Base-by-base conservation (phyloP, 2,797 vertebrate genomes). In the Lophotriccus pileatus region DNA sequence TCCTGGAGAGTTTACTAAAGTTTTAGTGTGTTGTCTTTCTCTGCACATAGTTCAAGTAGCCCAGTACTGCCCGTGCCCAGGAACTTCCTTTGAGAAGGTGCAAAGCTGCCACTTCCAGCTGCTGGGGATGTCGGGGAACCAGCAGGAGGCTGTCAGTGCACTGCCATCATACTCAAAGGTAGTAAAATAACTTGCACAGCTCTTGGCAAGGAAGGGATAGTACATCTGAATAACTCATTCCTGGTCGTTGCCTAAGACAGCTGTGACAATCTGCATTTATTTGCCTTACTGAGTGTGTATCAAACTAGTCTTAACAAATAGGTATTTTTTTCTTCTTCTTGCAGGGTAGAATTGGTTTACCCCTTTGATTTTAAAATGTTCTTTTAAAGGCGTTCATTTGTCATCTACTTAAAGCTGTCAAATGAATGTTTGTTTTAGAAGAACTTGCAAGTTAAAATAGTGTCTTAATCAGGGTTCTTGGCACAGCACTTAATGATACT, bases 381-480 rank as follows among this genome's bases (percentile, higher is more conserved):
- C 22, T 73, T 72, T 78, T 66, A 14, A 66, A 89, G 47, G 44
- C 58, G 22, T 50, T 78, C 8, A 39, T 90, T 78, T 93, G 34
- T 94, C 39, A 55, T 69, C 39, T 81, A 18, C 39, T 88, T 90
- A 66, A 84, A 78, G 9, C 63, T 90, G 55, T 84, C 67, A 84
- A n/a, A 21, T 55, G 36, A 82, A 67, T 84, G 34, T 53, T 93
- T 81, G 46, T 67, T 94, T 90, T 88, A 66, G 39, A 77, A 70
- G 63, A 86, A 89, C 10, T 76, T 91, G 32, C 19, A 69, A 64
- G 47, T 67, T 89, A 67, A 72, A 87, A 82, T 46, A 56, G 27
- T 50, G 27, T 58, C 64, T 90, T 89, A 84, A 80, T 95, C 75
- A 74, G 52, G 41, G 94, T 90, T 94, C 74, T 93, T 90, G 77